Evolutionary conservation across 2,113 vertebrate genomes (phyloP).

Genomic region (Odontophorus gujanensis): DNA sequence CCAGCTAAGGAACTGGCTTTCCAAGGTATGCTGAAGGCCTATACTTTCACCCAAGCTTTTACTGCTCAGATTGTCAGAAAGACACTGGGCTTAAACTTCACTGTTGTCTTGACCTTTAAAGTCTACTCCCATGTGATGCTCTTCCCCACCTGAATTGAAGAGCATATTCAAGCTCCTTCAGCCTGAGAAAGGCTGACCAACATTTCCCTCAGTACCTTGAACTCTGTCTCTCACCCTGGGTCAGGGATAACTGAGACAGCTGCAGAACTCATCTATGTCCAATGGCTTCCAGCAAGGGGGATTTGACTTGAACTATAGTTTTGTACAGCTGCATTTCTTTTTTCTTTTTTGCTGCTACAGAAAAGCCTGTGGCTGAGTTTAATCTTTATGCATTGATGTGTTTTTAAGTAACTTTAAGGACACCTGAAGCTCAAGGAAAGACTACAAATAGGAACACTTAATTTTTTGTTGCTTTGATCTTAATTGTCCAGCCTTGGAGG

Average conservation of each 20-base stretch:
- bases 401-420: not conserved
- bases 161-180: not conserved
- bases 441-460: not conserved
- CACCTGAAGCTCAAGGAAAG: not conserved
- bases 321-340: not conserved
- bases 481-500: not conserved
- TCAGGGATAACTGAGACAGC: not conserved
- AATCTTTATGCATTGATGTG: not conserved
- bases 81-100: not conserved
- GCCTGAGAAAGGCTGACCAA: not conserved
- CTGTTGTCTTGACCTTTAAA: slow-evolving; percentile 32
- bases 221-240: not conserved
- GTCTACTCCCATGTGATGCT: not conserved
- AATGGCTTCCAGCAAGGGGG: not conserved
- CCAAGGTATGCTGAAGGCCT: not conserved
- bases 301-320: not conserved
- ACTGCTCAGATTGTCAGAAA: slow-evolving; percentile 24
- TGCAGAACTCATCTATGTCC: not conserved
- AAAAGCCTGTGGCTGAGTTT: not conserved
- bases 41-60: not conserved
- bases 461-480: not conserved
- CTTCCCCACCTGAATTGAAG: not conserved
- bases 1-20: not conserved
- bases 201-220: not conserved
- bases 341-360: not conserved